These are phyloP conservation scores for Pheosia tremula DNA, from an alignment of 2,888 invertebrate genomes.

Conservation along the genomic window DNA sequence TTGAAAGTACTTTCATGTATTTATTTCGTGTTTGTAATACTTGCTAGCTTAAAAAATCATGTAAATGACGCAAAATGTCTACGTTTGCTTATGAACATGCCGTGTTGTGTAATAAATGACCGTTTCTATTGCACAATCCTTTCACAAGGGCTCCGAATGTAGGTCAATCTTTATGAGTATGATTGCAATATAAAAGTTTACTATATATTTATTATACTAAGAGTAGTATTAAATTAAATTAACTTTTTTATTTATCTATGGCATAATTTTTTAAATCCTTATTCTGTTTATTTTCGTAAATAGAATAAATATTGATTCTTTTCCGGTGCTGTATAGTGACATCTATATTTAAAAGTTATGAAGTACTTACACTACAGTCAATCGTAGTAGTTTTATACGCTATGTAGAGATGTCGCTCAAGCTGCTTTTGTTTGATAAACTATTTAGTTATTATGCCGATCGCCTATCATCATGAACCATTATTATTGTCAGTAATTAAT, in stretches of 20 bases:
- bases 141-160: conserved; percentile 84
- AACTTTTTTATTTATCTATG: background rate
- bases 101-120: conserved; percentile 83
- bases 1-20: conserved; percentile 44
- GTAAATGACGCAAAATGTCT: conserved; percentile 73
- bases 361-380: background rate
- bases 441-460: too few relatives aligned
- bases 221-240: conserved; percentile 1
- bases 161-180: conserved; percentile 81
- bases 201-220: conserved; percentile 12
- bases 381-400: too few relatives aligned
- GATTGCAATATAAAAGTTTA: conserved; percentile 57
- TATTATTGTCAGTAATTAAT: too few relatives aligned
- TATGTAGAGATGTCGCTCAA: too few relatives aligned
- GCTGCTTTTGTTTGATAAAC: too few relatives aligned
- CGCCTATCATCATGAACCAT: too few relatives aligned
- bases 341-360: conserved; percentile 21
- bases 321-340: conserved; percentile 27
- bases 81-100: conserved; percentile 78
- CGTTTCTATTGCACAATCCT: conserved; percentile 85
- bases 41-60: conserved; percentile 56
- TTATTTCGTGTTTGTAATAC: conserved; percentile 38
- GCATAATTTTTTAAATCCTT: background rate
- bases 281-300: background rate
- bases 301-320: too few relatives aligned